Evolutionary conservation across 2,113 vertebrate genomes (phyloP).

Genomic region (Pterocles gutturalis): DNA sequence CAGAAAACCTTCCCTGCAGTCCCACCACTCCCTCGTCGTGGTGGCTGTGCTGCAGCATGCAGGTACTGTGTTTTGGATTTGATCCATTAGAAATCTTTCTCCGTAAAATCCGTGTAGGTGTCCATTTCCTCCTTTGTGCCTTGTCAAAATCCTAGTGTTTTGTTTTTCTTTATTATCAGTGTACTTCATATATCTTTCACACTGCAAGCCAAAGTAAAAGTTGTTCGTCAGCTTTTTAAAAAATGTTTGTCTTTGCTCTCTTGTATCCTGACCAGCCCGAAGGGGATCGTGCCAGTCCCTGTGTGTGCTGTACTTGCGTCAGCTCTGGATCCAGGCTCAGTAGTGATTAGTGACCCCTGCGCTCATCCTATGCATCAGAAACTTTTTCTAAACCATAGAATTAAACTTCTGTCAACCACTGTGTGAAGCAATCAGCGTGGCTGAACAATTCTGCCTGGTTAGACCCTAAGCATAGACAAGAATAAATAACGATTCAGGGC

Average conservation of each 20-base stretch:
- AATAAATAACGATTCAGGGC: background rate
- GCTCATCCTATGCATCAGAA: background rate
- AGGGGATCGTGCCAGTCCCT: background rate
- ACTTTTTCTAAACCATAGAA: background rate
- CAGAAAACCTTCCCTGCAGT: rapidly evolving
- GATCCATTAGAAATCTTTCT: background rate
- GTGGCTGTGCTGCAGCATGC: background rate
- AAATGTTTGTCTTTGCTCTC: background rate
- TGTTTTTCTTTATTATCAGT: background rate
- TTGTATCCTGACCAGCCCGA: background rate
- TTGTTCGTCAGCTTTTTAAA: background rate
- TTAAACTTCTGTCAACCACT: constrained; percentile 1
- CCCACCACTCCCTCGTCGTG: background rate
- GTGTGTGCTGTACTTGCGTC: rapidly evolving
- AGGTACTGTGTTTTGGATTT: rapidly evolving
- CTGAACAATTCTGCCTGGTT: background rate
- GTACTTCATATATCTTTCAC: background rate
- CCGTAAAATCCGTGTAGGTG: background rate
- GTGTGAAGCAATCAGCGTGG: background rate
- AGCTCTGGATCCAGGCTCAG: background rate
- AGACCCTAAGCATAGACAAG: background rate
- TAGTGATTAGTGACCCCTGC: background rate
- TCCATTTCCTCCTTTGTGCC: background rate
- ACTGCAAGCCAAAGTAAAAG: background rate
- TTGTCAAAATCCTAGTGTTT: background rate